Percentiles rank a stretch among this genome's conserved stretches.
These are phyloP conservation scores for Nymphalis urticae DNA, from an alignment of 2,888 invertebrate genomes.

Conservation along the genomic window DNA sequence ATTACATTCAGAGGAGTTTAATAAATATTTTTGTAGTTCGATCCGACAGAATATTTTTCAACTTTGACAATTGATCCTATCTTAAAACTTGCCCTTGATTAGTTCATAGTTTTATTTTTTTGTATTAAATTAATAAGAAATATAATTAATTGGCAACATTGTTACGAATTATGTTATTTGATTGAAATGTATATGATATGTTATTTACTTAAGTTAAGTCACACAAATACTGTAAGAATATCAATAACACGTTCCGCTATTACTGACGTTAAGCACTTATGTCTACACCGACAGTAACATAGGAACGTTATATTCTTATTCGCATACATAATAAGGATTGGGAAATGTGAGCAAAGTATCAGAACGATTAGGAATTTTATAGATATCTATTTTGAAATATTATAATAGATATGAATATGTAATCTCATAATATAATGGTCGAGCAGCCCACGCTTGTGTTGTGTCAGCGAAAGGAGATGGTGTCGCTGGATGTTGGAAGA, in stretches of 20 bases:
- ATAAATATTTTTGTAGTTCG: neutral
- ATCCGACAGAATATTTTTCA: conserved; percentile 7
- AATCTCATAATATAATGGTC: neutral
- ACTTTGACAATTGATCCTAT: conserved; percentile 9
- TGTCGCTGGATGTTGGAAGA: conserved; percentile 1
- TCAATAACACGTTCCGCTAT: neutral
- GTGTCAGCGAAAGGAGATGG: conserved; percentile 14
- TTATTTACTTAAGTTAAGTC: neutral
- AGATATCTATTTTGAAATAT: too few species aligned
- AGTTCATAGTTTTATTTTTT: neutral
- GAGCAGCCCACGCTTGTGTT: conserved; percentile 17
- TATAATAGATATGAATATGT: conserved; percentile 1
- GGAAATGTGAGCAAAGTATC: conserved; percentile 23
- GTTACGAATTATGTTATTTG: neutral
- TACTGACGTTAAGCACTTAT: neutral
- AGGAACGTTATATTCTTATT: neutral
- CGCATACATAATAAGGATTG: conserved; percentile 13
- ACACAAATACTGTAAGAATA: neutral
- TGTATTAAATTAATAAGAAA: too few species aligned
- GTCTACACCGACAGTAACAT: neutral
- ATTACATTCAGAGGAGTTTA: too few species aligned
- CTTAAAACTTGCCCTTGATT: neutral
- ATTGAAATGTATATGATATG: neutral
- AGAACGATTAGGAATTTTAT: conserved; percentile 4
- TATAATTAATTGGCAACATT: too few species aligned